A percentile compares a stretch with the other conserved stretches of the same genome.
Conservation (phyloP, 1,140 invertebrate species). For the Meloidogyne hapla region DNA sequence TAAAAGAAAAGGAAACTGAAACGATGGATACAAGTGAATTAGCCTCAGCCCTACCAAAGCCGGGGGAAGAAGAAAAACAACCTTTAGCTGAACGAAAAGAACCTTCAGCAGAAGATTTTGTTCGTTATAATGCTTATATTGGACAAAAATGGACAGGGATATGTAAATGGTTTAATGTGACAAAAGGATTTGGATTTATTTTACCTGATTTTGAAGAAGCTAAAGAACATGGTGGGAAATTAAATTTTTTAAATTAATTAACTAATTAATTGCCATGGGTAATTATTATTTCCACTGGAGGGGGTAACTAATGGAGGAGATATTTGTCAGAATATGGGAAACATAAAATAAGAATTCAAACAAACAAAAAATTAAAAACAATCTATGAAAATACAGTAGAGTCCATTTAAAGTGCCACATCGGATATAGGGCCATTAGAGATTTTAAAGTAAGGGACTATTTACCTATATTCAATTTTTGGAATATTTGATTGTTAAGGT, state of each 20-base stretch:
- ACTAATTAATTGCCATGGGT: too few relatives aligned
- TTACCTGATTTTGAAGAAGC: conserved; percentile 33
- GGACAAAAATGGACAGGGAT: conserved; percentile 38
- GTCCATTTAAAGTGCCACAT: too few relatives aligned
- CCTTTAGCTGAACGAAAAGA: conserved; percentile 10
- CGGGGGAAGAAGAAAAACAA: neutral
- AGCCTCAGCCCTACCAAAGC: neutral
- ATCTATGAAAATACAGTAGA: too few relatives aligned
- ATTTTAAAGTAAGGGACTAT: too few relatives aligned
- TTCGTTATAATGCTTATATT: conserved; percentile 33
- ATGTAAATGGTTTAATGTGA: conserved; percentile 39
- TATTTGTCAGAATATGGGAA: too few relatives aligned
- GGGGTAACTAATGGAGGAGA: too few relatives aligned
- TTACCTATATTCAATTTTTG: too few relatives aligned
- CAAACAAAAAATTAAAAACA: too few relatives aligned
- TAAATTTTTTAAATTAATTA: neutral
- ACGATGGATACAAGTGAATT: neutral
- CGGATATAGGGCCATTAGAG: too few relatives aligned
- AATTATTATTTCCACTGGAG: too few relatives aligned
- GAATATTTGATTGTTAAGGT: too few relatives aligned
- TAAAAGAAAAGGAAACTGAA: neutral
- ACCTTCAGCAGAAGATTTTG: conserved; percentile 34
- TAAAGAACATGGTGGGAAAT: conserved; percentile 22
- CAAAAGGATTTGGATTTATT: conserved; percentile 39
- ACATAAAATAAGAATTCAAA: too few relatives aligned